Base-by-base conservation (phyloP, 1,140 invertebrate species). In the Panagrolaimus sp. region DNA sequence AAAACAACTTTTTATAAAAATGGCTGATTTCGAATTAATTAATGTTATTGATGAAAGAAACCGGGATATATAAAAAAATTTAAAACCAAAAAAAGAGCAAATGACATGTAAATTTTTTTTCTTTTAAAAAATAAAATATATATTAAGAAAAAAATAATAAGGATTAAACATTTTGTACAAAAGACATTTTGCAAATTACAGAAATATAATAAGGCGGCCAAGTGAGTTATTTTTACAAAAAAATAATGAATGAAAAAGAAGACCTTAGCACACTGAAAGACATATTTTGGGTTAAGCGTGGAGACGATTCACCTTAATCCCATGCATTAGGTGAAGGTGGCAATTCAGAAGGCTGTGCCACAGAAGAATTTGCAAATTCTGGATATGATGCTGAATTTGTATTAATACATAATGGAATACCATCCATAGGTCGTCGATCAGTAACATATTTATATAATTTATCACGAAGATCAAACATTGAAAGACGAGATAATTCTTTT, bases 321-420 rank as follows among this genome's bases (percentile, higher is more conserved):
- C 93, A 96, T 83, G 94, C 91, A 85, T 96, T 92, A 69, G 93
- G 93, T 78, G 92, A 96, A 27, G 93, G 93, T 77, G 93, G 94
- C 84, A 96, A 87, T 87, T 97, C 93, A 66, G 92, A 94, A 61
- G 92, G 91, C 86, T 96, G 93, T 70, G 94, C 94, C 83, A 96
- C 93, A 72, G 92, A 92, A 70, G 93, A 76, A 38, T 92, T 96
- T 87, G 93, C 91, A 89, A 98, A 98, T 88, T 91, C 96, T 87
- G 96, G 97, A 88, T 96, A 98, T 83, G 94, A 92, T 82, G 94
- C 93, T 77, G 93, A 96, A 87, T 96, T 92, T 72, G 94, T 96
- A 88, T 98, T 98, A 87, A 98, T 96, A 87, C 94, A 98, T 66
- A 98, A 87, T 74, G 96, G 95, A 70, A 98, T 92, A 70, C 92